Percentiles rank a stretch among this genome's conserved stretches.
phyloP scores from a whole-genome alignment of 2,113 vertebrate genomes.

The Catharus fuscescens region DNA sequence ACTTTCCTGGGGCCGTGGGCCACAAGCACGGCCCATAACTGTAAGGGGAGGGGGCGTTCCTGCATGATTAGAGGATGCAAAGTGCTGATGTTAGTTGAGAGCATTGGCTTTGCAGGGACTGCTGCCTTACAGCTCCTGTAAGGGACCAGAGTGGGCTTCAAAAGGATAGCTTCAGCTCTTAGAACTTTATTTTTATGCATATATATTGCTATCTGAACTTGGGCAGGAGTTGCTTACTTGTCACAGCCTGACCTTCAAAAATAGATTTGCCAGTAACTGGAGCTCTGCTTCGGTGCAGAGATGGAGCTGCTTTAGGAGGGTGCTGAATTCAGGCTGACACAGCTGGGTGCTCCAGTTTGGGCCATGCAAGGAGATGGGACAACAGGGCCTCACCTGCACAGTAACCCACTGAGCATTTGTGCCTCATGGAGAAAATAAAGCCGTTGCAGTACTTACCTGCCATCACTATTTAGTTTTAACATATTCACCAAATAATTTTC shows the following conservation, averaged over 20 bases:
- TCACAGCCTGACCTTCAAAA: neutral
- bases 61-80: neutral
- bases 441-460: neutral
- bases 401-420: neutral
- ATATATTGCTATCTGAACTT: neutral
- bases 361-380: neutral
- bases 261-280: neutral
- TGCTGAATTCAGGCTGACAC: neutral
- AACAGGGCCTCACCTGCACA: neutral
- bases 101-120: neutral
- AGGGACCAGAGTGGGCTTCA: neutral
- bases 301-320: neutral
- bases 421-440: neutral
- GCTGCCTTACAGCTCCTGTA: neutral
- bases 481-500: neutral
- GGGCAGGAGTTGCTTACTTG: neutral
- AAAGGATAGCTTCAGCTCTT: neutral
- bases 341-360: neutral
- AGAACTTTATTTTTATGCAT: neutral
- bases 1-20: neutral
- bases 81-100: neutral
- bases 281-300: neutral
- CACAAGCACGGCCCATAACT: neutral
- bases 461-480: neutral
- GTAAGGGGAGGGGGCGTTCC: neutral